Conservation (phyloP, 2,797 vertebrate species). For the Aeoliscus strigatus region DNA sequence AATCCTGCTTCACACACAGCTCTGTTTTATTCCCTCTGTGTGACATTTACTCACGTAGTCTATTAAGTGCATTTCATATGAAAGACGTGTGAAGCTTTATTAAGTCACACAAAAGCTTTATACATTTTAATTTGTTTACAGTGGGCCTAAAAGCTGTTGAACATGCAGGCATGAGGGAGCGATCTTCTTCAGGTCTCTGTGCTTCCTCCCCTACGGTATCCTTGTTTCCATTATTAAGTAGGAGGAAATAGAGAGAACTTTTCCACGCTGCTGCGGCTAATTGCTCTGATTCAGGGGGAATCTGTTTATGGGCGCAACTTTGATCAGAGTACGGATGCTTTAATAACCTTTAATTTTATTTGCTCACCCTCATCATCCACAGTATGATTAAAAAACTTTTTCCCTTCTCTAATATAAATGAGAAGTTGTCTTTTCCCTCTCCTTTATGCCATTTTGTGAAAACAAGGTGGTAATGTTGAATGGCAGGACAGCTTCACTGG, state of each 20-base stretch:
- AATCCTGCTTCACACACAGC: slow-evolving; percentile 25
- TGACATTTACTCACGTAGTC: slow-evolving; percentile 23
- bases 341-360: slow-evolving; percentile 83
- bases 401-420: slow-evolving; percentile 70
- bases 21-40: slow-evolving; percentile 29
- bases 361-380: slow-evolving; percentile 74
- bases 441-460: slow-evolving; percentile 62
- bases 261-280: slow-evolving; percentile 70
- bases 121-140: slow-evolving; percentile 70
- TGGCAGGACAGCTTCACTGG: slow-evolving; percentile 66
- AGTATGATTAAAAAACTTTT: slow-evolving; percentile 75
- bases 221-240: slow-evolving; percentile 75
- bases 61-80: slow-evolving; percentile 35
- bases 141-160: slow-evolving; percentile 66
- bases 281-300: slow-evolving; percentile 78
- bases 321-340: slow-evolving; percentile 77
- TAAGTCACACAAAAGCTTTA: slow-evolving; percentile 64
- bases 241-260: slow-evolving; percentile 71
- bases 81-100: slow-evolving; percentile 53
- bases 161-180: slow-evolving; percentile 67
- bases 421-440: slow-evolving; percentile 53
- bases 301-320: slow-evolving; percentile 79
- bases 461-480: slow-evolving; percentile 70
- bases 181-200: slow-evolving; percentile 67
- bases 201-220: slow-evolving; percentile 60